Base-by-base conservation (phyloP, 92 coral and sea anemone species). In the Ricordea florida region DNA sequence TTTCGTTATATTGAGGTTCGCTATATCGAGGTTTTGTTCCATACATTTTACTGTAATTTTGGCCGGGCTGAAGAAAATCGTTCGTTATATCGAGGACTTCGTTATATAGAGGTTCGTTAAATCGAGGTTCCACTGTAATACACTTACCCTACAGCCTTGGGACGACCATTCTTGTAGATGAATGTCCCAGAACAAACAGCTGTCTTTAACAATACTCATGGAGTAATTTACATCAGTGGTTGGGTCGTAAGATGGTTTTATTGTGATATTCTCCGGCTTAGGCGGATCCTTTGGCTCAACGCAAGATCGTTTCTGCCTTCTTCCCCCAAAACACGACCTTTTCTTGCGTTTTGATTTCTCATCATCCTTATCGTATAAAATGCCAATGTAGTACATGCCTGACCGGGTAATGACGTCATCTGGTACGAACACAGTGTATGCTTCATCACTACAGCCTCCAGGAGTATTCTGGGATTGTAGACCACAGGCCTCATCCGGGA, bases 261-360 rank as follows among this genome's bases (percentile, higher is more conserved):
- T 65, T 23, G 97, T 91, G 21, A 67, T 63, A 70, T 91, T 91
- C 43, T 74, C 86, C 9, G 92, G 97, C 49, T 44, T 56, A 0
- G 97, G 97, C 11, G 93, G 84, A 18, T 87, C 90, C 66, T 91
- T 91, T n/a, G 88, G 79, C 62, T 87, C 90, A 6, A 83, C 87
- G 20, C 97, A 91, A 0, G 97, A 91, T 10, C 93, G 61, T 29
- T 83, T 91, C 11, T 87, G 76, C 17, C 90, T 88, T 2, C 87
- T 81, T 27, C 53, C 61, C 17, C 76, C 81, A 8, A 74, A 64
- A 29, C 93, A 91, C 0, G 97, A 91, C 21, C 97, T 76, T 59
- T 65, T 85, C 40, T 49, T 79, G 25, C 97, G 90, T 22, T 48
- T 20, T 41, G 40, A 18, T 13, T 56, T 53, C 4, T 38, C 22